Base-by-base conservation (phyloP, 2,888 invertebrate genomes). In the Euphydryas editha region DNA sequence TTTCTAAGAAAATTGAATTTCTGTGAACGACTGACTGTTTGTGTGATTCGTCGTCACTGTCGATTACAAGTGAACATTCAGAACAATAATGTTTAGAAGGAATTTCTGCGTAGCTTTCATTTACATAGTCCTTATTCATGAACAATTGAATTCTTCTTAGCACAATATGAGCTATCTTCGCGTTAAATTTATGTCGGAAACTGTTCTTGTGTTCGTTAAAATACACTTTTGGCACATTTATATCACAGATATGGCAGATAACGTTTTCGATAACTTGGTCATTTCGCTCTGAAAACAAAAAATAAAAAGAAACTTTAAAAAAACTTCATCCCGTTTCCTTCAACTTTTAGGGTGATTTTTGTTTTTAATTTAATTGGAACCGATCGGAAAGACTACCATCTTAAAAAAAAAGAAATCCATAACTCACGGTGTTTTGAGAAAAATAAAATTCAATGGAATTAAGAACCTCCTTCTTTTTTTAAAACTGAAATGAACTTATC, bases 171-270 rank as follows among this genome's bases (percentile, higher is more conserved):
- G 72, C 69, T 54, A 85, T 79, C 63, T 75, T 73, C 10, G 70
- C 51, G 7, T 65, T 74, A 7, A 66, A 73, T 36, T 73, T 68
- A 58, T 84, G 85, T 69, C 75, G 79, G 1, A 51, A 17, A 37
- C 81, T 78, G 5, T 74, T 57, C 1, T 68, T 71, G 17, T 85
- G 85, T 47, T 77, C 70, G 21, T 69, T 67, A 10, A 68, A 46
- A 66, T 73, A 80, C 10, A 66, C 47, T 51, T 65, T 65, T 0
- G 85, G 84, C 0, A 84, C 78, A 13, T 76, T 39, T 11, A 75
- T 67, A 20, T 81, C 74, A 44, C 85, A 85, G 20, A 84, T 78
- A 47, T 81, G 71, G 59, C 82, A 82, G 0, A 4, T 63, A 8
- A 72, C 72, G 2, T 68, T 75, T 18, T 74, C 54, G 17, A 57